phyloP scores from a whole-genome alignment of 2,888 invertebrate species.

The Steinernema carpocapsae region DNA sequence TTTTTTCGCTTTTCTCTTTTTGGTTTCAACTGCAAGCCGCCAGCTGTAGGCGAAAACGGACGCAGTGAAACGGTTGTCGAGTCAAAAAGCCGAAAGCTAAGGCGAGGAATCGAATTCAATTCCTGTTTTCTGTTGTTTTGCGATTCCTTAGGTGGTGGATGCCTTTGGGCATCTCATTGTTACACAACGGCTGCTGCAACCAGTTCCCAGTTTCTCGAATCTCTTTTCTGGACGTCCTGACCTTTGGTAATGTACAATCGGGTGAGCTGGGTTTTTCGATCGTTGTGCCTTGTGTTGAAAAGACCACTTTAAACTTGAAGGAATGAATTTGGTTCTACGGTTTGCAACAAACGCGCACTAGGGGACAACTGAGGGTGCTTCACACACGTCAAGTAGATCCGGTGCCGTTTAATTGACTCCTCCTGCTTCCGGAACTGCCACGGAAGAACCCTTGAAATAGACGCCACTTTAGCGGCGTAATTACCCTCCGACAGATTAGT shows the following conservation, averaged over 20 bases:
- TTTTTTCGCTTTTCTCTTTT: too few species aligned
- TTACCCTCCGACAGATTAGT: conserved; percentile 11
- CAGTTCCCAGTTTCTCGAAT: not conserved
- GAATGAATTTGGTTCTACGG: too few species aligned
- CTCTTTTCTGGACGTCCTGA: not conserved
- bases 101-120: not conserved
- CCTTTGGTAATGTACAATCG: not conserved
- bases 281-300: not conserved
- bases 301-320: too few species aligned
- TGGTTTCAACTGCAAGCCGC: too few species aligned
- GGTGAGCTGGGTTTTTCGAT: not conserved
- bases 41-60: too few species aligned
- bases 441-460: not conserved
- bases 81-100: not conserved
- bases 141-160: not conserved
- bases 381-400: too few species aligned
- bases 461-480: conserved; percentile 8
- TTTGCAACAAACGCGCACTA: too few species aligned
- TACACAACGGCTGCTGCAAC: not conserved
- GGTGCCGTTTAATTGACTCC: too few species aligned
- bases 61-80: conserved; percentile 17
- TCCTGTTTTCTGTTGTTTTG: conserved; percentile 9
- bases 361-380: too few species aligned
- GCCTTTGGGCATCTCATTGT: not conserved
- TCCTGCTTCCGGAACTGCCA: not conserved